phyloP scores from a whole-genome alignment of 2,113 vertebrate species.

The Passer domesticus region DNA sequence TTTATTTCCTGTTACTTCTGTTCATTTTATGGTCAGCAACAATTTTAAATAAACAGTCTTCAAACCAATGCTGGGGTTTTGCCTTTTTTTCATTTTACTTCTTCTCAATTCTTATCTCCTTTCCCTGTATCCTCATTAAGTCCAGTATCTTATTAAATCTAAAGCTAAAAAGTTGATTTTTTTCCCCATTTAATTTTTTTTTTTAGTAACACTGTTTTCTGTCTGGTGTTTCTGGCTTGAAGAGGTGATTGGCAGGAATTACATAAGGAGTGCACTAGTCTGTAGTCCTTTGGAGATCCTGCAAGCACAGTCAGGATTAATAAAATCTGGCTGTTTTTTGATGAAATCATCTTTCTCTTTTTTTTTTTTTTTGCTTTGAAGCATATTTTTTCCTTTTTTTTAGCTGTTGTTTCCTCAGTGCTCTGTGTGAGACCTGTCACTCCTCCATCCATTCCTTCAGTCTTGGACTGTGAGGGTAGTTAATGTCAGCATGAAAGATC shows the following conservation, averaged over 20 bases:
- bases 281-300: neutral
- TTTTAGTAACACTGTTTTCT: neutral
- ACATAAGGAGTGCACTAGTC: neutral
- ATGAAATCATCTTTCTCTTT: neutral
- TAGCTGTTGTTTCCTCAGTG: neutral
- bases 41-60: neutral
- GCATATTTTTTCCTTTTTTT: neutral
- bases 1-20: neutral
- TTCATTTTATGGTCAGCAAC: slow-evolving; percentile 3
- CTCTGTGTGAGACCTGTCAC: neutral
- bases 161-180: neutral
- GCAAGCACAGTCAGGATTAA: neutral
- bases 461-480: neutral
- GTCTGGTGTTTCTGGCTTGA: neutral
- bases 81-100: neutral
- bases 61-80: neutral
- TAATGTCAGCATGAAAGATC: neutral
- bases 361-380: neutral
- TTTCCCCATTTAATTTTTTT: fast-evolving
- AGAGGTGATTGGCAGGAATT: neutral
- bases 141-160: neutral
- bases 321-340: neutral
- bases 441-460: neutral
- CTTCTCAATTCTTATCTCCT: neutral
- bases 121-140: neutral